These are phyloP conservation scores for Pseudochromis fuscus DNA, from an alignment of 2,797 vertebrate species.

Conservation along the genomic window DNA sequence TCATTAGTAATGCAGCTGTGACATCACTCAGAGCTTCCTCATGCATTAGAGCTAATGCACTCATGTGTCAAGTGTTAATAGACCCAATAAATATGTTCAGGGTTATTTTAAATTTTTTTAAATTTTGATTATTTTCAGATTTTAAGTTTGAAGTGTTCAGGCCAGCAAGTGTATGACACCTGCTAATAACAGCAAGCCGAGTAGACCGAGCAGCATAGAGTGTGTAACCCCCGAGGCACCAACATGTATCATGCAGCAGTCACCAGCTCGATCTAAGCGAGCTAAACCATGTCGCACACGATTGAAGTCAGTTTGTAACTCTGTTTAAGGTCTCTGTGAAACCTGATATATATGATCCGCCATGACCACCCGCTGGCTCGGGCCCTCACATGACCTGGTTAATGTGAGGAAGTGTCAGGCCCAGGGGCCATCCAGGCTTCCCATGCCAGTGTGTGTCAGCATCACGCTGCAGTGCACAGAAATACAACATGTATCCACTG, in stretches of 20 bases:
- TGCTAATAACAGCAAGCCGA: too few species aligned
- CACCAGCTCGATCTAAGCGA: not conserved
- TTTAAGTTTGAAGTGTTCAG: not conserved
- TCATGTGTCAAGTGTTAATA: conserved; percentile 9
- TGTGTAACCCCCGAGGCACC: not conserved
- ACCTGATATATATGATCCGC: too few species aligned
- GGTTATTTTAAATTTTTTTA: too few species aligned
- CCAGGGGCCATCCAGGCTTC: conserved; percentile 73
- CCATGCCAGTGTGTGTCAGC: conserved; percentile 78
- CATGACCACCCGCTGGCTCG: not conserved
- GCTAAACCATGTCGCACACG: not conserved
- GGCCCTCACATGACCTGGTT: conserved; percentile 3
- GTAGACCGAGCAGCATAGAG: not conserved
- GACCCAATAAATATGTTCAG: too few species aligned
- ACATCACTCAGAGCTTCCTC: conserved; percentile 7
- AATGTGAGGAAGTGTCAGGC: conserved; percentile 69
- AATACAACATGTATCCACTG: conserved; percentile 71
- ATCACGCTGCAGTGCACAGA: conserved; percentile 77
- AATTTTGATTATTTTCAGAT: not conserved
- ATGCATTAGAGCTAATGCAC: not conserved
- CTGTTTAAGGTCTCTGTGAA: too few species aligned
- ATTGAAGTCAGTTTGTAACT: too few species aligned
- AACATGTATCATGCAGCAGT: not conserved
- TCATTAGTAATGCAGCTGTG: conserved; percentile 50
- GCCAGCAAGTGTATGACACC: too few species aligned